Conservation (phyloP, 2,113 vertebrate genomes). For the Tautogolabrus adspersus region DNA sequence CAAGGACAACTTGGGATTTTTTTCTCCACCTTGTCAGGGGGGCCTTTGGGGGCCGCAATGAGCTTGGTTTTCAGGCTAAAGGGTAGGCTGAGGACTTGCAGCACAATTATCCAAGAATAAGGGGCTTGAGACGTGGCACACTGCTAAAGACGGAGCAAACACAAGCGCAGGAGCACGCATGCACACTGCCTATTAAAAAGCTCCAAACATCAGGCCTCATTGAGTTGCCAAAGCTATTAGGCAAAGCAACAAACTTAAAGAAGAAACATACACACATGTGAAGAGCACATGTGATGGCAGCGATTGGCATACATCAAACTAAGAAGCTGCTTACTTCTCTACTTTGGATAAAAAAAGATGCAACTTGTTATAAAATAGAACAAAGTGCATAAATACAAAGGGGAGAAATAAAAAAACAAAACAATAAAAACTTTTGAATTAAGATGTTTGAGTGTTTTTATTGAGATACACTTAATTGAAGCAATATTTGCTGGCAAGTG, state of each 20-base stretch:
- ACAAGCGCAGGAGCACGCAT: constrained; percentile 61
- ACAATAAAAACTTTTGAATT: neutral
- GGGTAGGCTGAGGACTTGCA: constrained; percentile 97
- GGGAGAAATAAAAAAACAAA: constrained; percentile 17
- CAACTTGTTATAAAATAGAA: neutral
- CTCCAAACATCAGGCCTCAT: constrained; percentile 69
- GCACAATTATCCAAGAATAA: constrained; percentile 99
- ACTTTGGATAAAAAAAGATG: constrained; percentile 14
- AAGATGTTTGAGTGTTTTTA: constrained; percentile 29
- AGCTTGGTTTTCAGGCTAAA: constrained; percentile 99
- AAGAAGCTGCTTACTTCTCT: constrained; percentile 13
- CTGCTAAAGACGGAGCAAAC: constrained; percentile 89
- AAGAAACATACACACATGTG: constrained; percentile 35
- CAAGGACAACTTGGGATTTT: constrained; percentile 99
- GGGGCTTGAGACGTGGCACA: constrained; percentile 96
- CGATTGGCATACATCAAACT: constrained; percentile 15
- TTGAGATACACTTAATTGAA: constrained; percentile 46
- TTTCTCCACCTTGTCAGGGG: constrained; percentile 81
- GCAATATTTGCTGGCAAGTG: constrained; percentile 45
- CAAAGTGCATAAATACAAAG: neutral
- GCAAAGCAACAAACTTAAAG: constrained; percentile 59
- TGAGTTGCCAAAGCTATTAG: constrained; percentile 63
- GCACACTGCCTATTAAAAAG: constrained; percentile 67
- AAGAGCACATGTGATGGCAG: constrained; percentile 27
- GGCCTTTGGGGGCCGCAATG: constrained; percentile 98